phyloP scores from a whole-genome alignment of 2,113 vertebrate genomes.

The Octodon degus region DNA sequence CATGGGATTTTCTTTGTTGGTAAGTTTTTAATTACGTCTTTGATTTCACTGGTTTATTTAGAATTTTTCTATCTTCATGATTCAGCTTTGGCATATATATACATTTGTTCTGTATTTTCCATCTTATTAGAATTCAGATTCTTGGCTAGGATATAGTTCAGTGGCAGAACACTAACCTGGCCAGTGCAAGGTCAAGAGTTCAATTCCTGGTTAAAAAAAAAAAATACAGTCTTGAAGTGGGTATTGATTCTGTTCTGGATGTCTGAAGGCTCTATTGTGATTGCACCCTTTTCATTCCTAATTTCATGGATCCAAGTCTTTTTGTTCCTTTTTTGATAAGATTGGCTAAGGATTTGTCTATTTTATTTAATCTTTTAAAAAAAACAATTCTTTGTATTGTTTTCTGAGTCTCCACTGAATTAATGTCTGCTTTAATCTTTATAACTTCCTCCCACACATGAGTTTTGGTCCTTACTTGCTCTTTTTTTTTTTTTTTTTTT shows the following conservation, averaged over 20 bases:
- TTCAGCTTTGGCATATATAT: no score
- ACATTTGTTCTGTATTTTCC: no score
- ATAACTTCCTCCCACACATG: neutral
- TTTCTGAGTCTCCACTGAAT: neutral
- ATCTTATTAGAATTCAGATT: no score
- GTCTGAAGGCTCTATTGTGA: neutral
- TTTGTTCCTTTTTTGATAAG: neutral
- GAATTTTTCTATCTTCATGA: neutral
- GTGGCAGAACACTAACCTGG: no score
- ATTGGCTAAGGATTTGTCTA: neutral
- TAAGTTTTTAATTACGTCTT: neutral
- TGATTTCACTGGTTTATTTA: neutral
- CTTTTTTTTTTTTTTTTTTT: no score
- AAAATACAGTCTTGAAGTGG: no score
- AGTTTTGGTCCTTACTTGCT: no score
- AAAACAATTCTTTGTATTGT: neutral
- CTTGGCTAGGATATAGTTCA: no score
- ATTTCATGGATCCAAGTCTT: neutral
- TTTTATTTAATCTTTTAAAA: neutral
- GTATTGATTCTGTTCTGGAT: no score
- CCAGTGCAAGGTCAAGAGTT: no score
- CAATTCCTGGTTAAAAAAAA: no score
- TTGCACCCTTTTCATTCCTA: neutral
- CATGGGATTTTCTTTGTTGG: neutral
- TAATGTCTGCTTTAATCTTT: neutral